Evolutionary conservation across 2,888 invertebrate species (phyloP), one percentile per base, ranked within the genome.

Genomic region (Drosophila pseudotalamancana): DNA sequence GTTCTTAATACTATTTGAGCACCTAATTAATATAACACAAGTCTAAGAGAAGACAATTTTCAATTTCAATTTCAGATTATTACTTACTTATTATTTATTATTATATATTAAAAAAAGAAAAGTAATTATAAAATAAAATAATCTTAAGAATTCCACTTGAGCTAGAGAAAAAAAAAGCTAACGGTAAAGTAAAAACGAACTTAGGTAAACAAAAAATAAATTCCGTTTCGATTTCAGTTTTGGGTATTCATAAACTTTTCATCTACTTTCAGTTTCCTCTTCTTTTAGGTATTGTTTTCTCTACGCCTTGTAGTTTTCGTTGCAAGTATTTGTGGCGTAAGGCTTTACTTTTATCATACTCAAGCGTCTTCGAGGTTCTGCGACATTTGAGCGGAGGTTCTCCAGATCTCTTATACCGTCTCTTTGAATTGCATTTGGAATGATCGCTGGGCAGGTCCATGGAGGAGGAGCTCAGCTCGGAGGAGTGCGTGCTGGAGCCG

Each of bases 401-500:
- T 2, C 5, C 2, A 19, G 11, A 2, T 6, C 5, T 0, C 25
- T 9, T n/a, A 8, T 0, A 2, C 3, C 6, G 21, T 34, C 23
- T 27, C 6, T 9, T 49, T 49, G 16, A 35, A 3, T 6, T 3
- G 6, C 8, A 14, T 32, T 16, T 12, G n/a, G 9, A 2, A 2
- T 3, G 12, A 14, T 31, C 11, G 5, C n/a, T 4, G 14, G 0
- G 5, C 18, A 9, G 8, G 2, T 37, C 18, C 3, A 2, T n/a
- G 1, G 29, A 29, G 11, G 34, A 35, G 6, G 34, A 45, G 25
- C 68, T 68, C 16, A 21, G 37, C 11, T 60, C 57, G 1, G 79
- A 61, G 27, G 16, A 42, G 6, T 49, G 6, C 4, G 67, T 54
- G 11, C 21, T 62, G 6, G 73, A 84, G 5, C 34, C 18, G 18